These are phyloP conservation scores for Uropsilus gracilis DNA, from an alignment of 2,113 vertebrate species.

Conservation along the genomic window DNA sequence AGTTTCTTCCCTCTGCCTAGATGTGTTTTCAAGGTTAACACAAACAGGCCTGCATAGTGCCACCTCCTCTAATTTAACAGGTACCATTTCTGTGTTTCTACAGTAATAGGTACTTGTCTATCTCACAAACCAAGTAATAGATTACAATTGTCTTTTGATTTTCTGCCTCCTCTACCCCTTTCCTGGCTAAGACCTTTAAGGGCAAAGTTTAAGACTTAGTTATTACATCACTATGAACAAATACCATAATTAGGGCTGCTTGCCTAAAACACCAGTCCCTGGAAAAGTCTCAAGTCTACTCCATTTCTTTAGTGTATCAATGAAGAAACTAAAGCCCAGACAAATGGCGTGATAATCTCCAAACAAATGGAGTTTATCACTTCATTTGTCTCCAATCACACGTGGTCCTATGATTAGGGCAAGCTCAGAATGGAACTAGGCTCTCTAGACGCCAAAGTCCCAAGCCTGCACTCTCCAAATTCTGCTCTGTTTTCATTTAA, in stretches of 20 bases:
- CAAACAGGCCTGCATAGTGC: background rate
- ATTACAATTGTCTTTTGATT: slow-evolving; percentile 33
- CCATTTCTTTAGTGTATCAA: background rate
- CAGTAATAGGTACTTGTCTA: background rate
- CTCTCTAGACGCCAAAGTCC: slow-evolving; percentile 19
- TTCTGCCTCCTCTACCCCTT: background rate
- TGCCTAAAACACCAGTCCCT: slow-evolving; percentile 21
- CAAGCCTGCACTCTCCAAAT: slow-evolving; percentile 22
- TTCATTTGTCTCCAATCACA: no score
- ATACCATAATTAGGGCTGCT: background rate
- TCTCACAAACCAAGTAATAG: background rate
- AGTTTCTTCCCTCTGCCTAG: background rate
- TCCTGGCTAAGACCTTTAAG: slow-evolving; percentile 9
- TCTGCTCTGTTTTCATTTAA: slow-evolving; percentile 40
- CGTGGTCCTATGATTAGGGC: background rate
- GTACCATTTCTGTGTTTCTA: background rate
- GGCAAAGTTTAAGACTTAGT: background rate
- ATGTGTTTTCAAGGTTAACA: background rate
- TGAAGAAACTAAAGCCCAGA: slow-evolving; percentile 37
- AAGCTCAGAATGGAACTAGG: background rate
- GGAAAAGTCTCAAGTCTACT: background rate
- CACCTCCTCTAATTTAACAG: background rate
- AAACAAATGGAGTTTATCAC: no score
- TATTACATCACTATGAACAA: slow-evolving; percentile 22
- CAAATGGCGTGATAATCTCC: no score